Base-by-base conservation (phyloP, 1,140 invertebrate species). In the Hestina assimilis region DNA sequence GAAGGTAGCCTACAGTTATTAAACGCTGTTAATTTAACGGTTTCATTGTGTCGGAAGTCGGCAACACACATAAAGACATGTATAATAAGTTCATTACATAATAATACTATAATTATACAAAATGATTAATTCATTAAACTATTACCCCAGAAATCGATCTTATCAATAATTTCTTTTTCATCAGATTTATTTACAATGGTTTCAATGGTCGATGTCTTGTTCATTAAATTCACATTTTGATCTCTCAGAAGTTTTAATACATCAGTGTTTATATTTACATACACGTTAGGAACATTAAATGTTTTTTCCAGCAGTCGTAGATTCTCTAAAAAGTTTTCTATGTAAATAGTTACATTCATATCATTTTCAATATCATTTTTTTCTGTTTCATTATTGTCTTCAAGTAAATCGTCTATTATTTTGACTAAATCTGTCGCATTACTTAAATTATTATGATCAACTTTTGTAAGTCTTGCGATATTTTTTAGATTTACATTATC, bases 101-200 rank as follows among this genome's bases (percentile, higher is more conserved):
- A n/a, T n/a, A n/a, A n/a, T n/a, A n/a, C n/a, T n/a, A n/a, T n/a
- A n/a, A n/a, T n/a, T n/a, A n/a, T n/a, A n/a, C n/a, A n/a, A n/a
- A n/a, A n/a, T n/a, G n/a, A n/a, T n/a, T n/a, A n/a, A n/a, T n/a
- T n/a, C n/a, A n/a, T n/a, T n/a, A n/a, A n/a, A n/a, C n/a, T n/a
- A n/a, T n/a, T 52, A 83, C 80, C 52, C 80, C 80, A 84, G 68
- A 70, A 75, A 33, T 75, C 72, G 45, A 40, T 71, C 9, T 73
- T 64, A 43, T 19, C 50, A 2, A 54, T 21, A 31, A 31, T 12
- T n/a, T 55, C 50, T 15, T 50, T 52, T 12, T 63, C 54, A 14
- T 40, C 19, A 42, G 24, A 38, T 21, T 50, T 19, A 51, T 53
- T 8, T 8, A 12, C 6, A 28, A 43, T 17, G 12, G 50, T 24